Evolutionary conservation across 2,888 invertebrate genomes (phyloP).

Genomic region (Herminia tarsipennalis): DNA sequence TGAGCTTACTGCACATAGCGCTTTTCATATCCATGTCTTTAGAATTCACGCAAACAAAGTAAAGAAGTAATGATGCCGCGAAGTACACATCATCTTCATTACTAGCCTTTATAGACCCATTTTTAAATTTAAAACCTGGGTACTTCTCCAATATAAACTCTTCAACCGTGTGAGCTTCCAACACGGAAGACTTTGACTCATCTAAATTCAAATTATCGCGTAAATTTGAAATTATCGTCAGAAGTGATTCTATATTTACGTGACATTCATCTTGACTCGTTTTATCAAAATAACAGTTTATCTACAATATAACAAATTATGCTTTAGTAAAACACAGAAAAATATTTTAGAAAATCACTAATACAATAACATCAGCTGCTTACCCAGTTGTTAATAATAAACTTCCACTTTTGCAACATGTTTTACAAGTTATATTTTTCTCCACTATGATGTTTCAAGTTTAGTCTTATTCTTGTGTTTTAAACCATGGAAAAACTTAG

Average conservation of each 20-base stretch:
- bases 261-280: constrained; percentile 48
- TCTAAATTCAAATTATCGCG: constrained; percentile 72
- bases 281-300: constrained; percentile 78
- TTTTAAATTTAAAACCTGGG: constrained; percentile 78
- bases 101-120: constrained; percentile 57
- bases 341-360: neutral
- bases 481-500: constrained; percentile 20
- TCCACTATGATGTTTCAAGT: constrained; percentile 12
- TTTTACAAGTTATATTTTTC: constrained; percentile 34
- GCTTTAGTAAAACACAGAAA: neutral
- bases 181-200: constrained; percentile 71
- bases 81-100: constrained; percentile 69
- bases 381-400: constrained; percentile 77
- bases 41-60: constrained; percentile 81
- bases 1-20: constrained; percentile 83
- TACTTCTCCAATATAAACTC: constrained; percentile 78
- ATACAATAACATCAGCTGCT: constrained; percentile 28
- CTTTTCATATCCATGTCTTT: constrained; percentile 82
- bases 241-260: constrained; percentile 61
- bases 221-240: constrained; percentile 70
- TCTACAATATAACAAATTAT: constrained; percentile 53
- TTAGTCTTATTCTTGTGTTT: constrained; percentile 10
- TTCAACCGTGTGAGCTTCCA: constrained; percentile 69
- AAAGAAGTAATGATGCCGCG: constrained; percentile 80
- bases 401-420: constrained; percentile 78